These are phyloP conservation scores for Pseudobourletiella spinata DNA, from an alignment of 1,140 invertebrate species.

Conservation along the genomic window DNA sequence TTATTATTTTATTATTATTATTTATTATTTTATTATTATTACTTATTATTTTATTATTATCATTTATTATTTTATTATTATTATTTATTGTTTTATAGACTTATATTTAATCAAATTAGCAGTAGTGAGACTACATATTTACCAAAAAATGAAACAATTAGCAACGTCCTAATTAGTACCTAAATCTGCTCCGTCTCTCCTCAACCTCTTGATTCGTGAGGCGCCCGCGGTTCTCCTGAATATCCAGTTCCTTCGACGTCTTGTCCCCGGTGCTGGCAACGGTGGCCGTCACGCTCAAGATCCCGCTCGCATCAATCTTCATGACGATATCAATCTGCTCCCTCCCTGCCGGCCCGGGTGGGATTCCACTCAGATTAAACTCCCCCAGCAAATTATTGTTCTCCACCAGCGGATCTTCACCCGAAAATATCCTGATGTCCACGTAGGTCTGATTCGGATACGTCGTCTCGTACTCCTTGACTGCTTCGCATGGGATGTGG, in stretches of 20 bases:
- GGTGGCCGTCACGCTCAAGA: conserved; percentile 19
- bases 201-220: not conserved
- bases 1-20: no score
- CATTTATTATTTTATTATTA: no score
- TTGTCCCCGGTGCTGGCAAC: not conserved
- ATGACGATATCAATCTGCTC: conserved; percentile 15
- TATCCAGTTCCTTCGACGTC: not conserved
- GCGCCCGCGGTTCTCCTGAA: conserved; percentile 13
- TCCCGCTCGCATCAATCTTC: conserved; percentile 13
- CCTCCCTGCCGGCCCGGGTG: not conserved
- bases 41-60: no score
- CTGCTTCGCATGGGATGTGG: conserved; percentile 51
- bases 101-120: not conserved
- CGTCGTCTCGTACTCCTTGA: conserved; percentile 53
- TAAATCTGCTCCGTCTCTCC: no score
- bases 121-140: not conserved
- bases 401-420: conserved; percentile 1
- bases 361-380: conserved; percentile 18
- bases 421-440: conserved; percentile 40
- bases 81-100: no score
- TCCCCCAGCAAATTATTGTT: conserved; percentile 14
- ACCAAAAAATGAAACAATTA: not conserved
- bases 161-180: not conserved
- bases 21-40: no score
- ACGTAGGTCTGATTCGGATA: conserved; percentile 51